phyloP scores from a whole-genome alignment of 1,140 invertebrate species.

The Vanessa tameamea region DNA sequence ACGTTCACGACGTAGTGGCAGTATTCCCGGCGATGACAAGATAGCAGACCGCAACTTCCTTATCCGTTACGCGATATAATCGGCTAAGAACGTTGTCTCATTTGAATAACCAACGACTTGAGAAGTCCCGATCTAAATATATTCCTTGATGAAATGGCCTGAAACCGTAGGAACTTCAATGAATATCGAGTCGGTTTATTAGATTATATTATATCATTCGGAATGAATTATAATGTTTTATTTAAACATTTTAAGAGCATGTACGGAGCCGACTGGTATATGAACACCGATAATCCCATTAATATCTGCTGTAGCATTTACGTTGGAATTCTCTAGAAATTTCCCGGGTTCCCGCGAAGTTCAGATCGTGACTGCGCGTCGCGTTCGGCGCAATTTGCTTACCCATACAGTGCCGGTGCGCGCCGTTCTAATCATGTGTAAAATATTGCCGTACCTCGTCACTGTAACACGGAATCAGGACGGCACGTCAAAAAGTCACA shows the following conservation, averaged over 20 bases:
- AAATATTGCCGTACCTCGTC: constrained; percentile 76
- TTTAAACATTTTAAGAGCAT: constrained; percentile 9
- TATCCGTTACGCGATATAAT: constrained; percentile 72
- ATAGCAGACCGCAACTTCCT: constrained; percentile 65
- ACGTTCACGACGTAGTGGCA: constrained; percentile 41
- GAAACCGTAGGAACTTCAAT: constrained; percentile 50
- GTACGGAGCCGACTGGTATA: constrained; percentile 27
- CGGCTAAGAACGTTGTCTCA: constrained; percentile 63
- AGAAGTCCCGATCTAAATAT: constrained; percentile 55
- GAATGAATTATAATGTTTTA: constrained; percentile 24
- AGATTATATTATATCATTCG: constrained; percentile 17
- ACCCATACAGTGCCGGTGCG: constrained; percentile 69
- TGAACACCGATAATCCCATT: constrained; percentile 60
- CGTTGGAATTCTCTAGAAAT: constrained; percentile 76
- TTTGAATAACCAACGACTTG: constrained; percentile 66
- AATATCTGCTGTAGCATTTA: constrained; percentile 75
- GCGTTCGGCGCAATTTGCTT: constrained; percentile 77
- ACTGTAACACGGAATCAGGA: constrained; percentile 66
- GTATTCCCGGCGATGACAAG: constrained; percentile 59
- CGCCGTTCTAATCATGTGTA: constrained; percentile 78
- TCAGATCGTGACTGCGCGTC: constrained; percentile 77
- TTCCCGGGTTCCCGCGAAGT: constrained; percentile 74
- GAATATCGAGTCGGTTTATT: constrained; percentile 22
- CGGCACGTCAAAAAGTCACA: constrained; percentile 69
- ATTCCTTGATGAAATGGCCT: constrained; percentile 52